phyloP scores from a whole-genome alignment of 2,888 invertebrate species.

The Agrotis clavis region DNA sequence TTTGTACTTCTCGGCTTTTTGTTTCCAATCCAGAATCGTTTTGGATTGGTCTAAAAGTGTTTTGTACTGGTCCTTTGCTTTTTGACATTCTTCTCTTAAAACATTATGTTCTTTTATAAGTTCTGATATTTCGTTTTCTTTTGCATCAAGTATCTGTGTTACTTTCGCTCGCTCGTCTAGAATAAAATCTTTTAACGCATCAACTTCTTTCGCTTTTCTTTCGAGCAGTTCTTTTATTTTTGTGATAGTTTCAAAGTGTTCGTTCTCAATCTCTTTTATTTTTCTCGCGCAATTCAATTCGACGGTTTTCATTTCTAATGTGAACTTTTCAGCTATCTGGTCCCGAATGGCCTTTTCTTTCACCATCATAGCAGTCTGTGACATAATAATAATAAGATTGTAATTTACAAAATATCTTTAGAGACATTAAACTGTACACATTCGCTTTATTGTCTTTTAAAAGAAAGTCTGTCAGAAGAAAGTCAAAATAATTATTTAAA shows the following conservation, averaged over 20 bases:
- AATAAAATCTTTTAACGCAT: constrained; percentile 89
- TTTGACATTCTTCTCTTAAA: constrained; percentile 81
- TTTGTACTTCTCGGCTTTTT: constrained; percentile 83
- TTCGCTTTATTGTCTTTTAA: neutral
- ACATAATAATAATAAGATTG: constrained; percentile 40
- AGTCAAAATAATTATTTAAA: neutral
- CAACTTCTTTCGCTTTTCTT: constrained; percentile 90
- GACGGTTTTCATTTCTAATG: constrained; percentile 91
- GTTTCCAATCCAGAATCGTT: constrained; percentile 79
- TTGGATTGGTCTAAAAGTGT: constrained; percentile 31
- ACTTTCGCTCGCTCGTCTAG: constrained; percentile 88
- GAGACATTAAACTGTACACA: too few species aligned
- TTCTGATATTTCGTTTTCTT: constrained; percentile 88
- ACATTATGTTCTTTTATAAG: constrained; percentile 86
- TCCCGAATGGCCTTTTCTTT: constrained; percentile 92
- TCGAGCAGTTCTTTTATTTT: constrained; percentile 88
- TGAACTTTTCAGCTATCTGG: constrained; percentile 93
- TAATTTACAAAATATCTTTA: too few species aligned
- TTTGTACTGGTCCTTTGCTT: constrained; percentile 75
- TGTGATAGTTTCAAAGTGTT: constrained; percentile 83
- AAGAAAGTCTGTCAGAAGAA: neutral
- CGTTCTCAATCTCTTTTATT: constrained; percentile 88
- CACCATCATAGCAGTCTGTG: constrained; percentile 88
- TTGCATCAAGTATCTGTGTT: constrained; percentile 87
- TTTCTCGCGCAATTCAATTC: constrained; percentile 90